Evolutionary conservation across 2,888 invertebrate genomes (phyloP).

Genomic region (Clanis bilineata): DNA sequence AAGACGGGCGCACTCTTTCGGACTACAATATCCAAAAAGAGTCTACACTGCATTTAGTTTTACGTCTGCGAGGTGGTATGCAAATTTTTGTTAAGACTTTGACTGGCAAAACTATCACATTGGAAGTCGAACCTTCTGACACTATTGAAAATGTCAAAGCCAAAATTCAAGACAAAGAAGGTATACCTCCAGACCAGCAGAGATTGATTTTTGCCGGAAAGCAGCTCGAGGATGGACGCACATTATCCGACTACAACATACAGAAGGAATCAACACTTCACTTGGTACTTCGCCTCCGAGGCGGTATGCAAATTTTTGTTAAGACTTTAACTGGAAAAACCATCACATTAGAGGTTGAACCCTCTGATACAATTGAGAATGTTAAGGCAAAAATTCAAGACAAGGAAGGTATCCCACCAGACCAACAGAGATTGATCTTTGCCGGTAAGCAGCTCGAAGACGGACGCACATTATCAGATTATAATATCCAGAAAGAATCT

Average conservation of each 20-base stretch:
- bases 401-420: slow-evolving; percentile 37
- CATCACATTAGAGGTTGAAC: slow-evolving; percentile 40
- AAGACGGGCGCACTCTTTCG: slow-evolving; percentile 37
- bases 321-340: slow-evolving; percentile 48
- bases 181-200: slow-evolving; percentile 51
- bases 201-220: slow-evolving; percentile 49
- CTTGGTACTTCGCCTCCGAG: slow-evolving; percentile 41
- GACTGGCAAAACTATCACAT: slow-evolving; percentile 43
- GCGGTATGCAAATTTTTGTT: slow-evolving; percentile 57
- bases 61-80: slow-evolving; percentile 44
- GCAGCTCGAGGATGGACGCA: slow-evolving; percentile 53
- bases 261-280: slow-evolving; percentile 56
- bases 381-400: slow-evolving; percentile 36
- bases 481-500: slow-evolving; percentile 37
- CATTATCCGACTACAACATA: slow-evolving; percentile 49
- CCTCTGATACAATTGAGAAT: slow-evolving; percentile 35
- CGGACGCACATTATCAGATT: slow-evolving; percentile 33
- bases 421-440: slow-evolving; percentile 34
- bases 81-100: slow-evolving; percentile 43
- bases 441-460: slow-evolving; percentile 36
- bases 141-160: slow-evolving; percentile 53
- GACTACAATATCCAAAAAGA: slow-evolving; percentile 49
- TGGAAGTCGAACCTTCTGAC: slow-evolving; percentile 47
- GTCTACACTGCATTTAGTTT: slow-evolving; percentile 39
- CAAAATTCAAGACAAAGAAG: slow-evolving; percentile 50